Conservation (phyloP, 2,888 invertebrate species). For the Odontomyia ornata region DNA sequence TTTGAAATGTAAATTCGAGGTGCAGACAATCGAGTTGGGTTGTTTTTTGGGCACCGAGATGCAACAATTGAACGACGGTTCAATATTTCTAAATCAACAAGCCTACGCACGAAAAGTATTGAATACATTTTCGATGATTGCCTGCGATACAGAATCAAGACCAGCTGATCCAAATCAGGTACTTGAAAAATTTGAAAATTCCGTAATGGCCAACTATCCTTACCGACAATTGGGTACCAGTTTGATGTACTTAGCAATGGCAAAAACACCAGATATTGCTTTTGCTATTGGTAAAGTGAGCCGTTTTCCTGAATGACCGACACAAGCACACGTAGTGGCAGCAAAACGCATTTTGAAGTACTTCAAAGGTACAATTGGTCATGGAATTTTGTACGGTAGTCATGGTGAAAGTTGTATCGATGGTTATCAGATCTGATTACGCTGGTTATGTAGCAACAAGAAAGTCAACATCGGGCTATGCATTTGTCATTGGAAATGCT, state of each 20-base stretch:
- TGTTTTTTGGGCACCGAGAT: conserved; percentile 53
- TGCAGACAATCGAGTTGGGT: conserved; percentile 56
- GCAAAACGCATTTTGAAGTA: conserved; percentile 45
- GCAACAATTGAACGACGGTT: conserved; percentile 26
- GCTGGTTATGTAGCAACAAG: conserved; percentile 18
- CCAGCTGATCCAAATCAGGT: conserved; percentile 46
- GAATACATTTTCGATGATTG: conserved; percentile 40
- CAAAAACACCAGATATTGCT: conserved; percentile 47
- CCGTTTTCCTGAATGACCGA: conserved; percentile 37
- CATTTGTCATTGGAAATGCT: conserved; percentile 13
- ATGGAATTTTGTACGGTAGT: conserved; percentile 32
- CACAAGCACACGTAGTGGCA: conserved; percentile 14
- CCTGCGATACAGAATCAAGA: conserved; percentile 37
- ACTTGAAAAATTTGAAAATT: conserved; percentile 16
- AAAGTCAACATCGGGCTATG: conserved; percentile 20
- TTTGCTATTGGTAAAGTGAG: conserved; percentile 45
- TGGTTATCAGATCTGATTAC: conserved; percentile 36
- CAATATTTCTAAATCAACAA: conserved; percentile 44
- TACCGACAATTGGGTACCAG: conserved; percentile 47
- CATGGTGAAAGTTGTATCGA: not conserved
- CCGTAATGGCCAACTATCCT: conserved; percentile 22
- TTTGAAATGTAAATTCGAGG: not conserved
- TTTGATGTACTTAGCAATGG: conserved; percentile 46
- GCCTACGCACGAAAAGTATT: conserved; percentile 43
- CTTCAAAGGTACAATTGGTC: conserved; percentile 41